These are phyloP conservation scores for Poecile atricapillus DNA, from an alignment of 2,113 vertebrate genomes.

Conservation along the genomic window DNA sequence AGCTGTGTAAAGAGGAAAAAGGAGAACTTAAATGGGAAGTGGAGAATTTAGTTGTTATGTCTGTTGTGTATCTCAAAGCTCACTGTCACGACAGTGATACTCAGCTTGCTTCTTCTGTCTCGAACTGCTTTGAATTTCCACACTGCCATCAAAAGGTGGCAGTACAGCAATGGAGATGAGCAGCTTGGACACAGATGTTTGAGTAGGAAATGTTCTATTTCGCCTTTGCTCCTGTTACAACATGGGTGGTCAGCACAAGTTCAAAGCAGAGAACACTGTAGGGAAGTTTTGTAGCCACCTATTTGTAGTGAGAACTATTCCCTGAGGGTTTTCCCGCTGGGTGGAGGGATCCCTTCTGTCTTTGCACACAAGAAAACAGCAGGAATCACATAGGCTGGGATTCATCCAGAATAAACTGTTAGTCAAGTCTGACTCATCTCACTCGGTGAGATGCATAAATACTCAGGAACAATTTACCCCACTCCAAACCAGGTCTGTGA, in stretches of 20 bases:
- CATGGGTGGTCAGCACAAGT: not conserved
- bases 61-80: not conserved
- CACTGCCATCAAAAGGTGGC: constrained; percentile 1
- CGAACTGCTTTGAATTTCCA: not conserved
- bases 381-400: not conserved
- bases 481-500: not conserved
- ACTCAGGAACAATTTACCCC: not conserved
- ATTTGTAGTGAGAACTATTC: not conserved
- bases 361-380: not conserved
- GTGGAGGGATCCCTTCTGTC: not conserved
- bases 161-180: not conserved
- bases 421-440: not conserved
- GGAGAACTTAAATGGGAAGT: not conserved
- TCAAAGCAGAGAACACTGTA: not conserved
- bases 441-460: not conserved
- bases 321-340: not conserved
- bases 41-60: not conserved
- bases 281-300: not conserved
- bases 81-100: not conserved
- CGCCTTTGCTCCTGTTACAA: not conserved
- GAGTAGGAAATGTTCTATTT: not conserved
- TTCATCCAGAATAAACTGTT: not conserved
- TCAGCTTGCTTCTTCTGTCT: not conserved
- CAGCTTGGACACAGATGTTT: not conserved
- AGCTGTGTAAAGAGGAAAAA: not conserved